A percentile compares a stretch with the other conserved stretches of the same genome.
Evolutionary conservation across 1,140 invertebrate species (phyloP).

Genomic region (Drosophila asahinai): DNA sequence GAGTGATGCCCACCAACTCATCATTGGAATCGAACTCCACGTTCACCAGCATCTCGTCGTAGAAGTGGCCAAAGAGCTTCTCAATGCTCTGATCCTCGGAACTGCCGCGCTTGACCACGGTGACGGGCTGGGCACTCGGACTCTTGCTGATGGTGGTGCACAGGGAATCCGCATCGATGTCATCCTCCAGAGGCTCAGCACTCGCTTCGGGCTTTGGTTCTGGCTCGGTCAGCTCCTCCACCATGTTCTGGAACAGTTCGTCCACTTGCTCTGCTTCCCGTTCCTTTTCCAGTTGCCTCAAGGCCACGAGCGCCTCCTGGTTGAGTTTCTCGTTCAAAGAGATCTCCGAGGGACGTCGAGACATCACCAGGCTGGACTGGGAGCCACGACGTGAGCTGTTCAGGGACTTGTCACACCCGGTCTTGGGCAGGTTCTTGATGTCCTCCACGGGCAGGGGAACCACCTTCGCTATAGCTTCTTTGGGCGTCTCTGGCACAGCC

Average conservation of each 20-base stretch:
- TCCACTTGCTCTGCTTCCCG: slow-evolving; percentile 30
- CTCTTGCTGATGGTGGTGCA: slow-evolving; percentile 82
- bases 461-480: slow-evolving; percentile 8
- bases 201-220: not conserved
- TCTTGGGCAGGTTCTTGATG: slow-evolving; percentile 77
- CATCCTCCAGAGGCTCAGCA: slow-evolving; percentile 32
- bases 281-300: slow-evolving; percentile 47
- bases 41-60: slow-evolving; percentile 79
- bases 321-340: slow-evolving; percentile 63
- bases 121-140: slow-evolving; percentile 74
- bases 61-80: slow-evolving; percentile 71
- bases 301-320: slow-evolving; percentile 51
- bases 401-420: slow-evolving; percentile 75
- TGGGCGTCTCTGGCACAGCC: not conserved
- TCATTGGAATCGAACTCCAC: slow-evolving; percentile 83
- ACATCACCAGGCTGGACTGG: slow-evolving; percentile 61
- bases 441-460: slow-evolving; percentile 46
- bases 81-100: slow-evolving; percentile 84
- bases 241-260: slow-evolving; percentile 64
- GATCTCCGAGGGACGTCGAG: slow-evolving; percentile 59
- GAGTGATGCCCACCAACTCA: slow-evolving; percentile 72
- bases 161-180: slow-evolving; percentile 68
- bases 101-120: slow-evolving; percentile 70
- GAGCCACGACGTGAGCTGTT: slow-evolving; percentile 72
- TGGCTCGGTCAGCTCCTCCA: slow-evolving; percentile 7